A percentile compares a stretch with the other conserved stretches of the same genome.
These are phyloP conservation scores for Nephrotoma guestfalica DNA, from an alignment of 2,888 invertebrate genomes.

Conservation along the genomic window DNA sequence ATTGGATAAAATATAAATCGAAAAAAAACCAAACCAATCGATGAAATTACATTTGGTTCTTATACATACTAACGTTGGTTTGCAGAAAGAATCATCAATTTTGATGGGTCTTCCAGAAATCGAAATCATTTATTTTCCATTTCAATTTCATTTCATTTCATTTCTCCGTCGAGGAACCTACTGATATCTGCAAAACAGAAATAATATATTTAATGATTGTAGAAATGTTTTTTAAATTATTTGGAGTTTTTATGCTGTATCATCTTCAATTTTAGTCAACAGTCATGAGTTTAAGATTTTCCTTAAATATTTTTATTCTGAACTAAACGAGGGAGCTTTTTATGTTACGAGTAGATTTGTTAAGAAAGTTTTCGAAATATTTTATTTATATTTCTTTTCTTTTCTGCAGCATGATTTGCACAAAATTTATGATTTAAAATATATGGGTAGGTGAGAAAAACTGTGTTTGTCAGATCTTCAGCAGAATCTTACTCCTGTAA, in stretches of 20 bases:
- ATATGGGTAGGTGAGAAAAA: not conserved
- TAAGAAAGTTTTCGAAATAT: not conserved
- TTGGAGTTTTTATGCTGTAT: not conserved
- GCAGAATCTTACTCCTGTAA: not conserved
- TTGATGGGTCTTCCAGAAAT: not conserved
- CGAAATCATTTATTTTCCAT: not conserved
- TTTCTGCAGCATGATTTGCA: not conserved
- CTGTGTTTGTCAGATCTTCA: not conserved
- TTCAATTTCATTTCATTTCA: not conserved
- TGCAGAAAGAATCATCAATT: not conserved
- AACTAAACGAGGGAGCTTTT: not conserved
- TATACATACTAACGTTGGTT: not conserved
- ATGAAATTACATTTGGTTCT: not conserved
- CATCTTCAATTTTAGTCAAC: not conserved
- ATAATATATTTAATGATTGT: not conserved
- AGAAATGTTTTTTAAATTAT: not conserved
- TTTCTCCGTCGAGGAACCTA: not conserved
- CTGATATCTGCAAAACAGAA: not conserved
- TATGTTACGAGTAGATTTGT: not conserved
- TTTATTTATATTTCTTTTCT: not conserved
- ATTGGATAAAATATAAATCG: not conserved
- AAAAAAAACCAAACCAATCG: not conserved
- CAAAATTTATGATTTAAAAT: not conserved
- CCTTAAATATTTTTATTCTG: too few relatives aligned
- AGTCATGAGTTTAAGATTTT: not conserved